Conservation (phyloP, 2,797 vertebrate genomes). For the Acanthurus leucopareius region DNA sequence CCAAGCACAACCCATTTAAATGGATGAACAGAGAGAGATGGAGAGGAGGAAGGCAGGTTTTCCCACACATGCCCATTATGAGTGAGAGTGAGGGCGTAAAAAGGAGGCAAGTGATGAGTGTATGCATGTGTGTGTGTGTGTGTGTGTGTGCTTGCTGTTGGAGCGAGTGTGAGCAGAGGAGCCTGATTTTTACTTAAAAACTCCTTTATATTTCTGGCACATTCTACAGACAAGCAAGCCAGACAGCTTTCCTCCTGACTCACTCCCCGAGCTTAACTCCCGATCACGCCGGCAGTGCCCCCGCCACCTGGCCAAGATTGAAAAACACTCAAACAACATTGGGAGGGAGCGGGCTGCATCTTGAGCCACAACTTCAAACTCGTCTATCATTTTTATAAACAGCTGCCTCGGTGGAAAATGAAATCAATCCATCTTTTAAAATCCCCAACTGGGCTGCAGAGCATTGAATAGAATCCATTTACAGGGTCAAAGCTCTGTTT, state of each 20-base stretch:
- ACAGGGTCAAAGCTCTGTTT: neutral
- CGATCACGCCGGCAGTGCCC: conserved; percentile 23
- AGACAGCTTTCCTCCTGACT: conserved; percentile 55
- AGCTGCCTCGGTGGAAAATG: conserved; percentile 40
- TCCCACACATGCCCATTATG: conserved; percentile 29
- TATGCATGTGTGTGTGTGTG: conserved; percentile 10
- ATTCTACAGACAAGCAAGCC: conserved; percentile 30
- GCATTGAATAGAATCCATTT: conserved; percentile 12
- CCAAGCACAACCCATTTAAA: conserved; percentile 37
- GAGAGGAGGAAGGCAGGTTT: conserved; percentile 24
- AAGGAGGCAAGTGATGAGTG: neutral
- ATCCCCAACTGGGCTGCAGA: conserved; percentile 5
- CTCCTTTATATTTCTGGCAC: conserved; percentile 52
- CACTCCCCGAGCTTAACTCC: conserved; percentile 49
- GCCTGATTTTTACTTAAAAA: conserved; percentile 53
- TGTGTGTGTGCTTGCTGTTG: conserved; percentile 5
- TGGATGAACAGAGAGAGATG: conserved; percentile 33
- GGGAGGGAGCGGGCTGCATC: conserved; percentile 48
- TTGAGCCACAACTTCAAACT: conserved; percentile 55
- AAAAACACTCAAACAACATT: conserved; percentile 69
- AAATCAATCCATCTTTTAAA: conserved; percentile 32
- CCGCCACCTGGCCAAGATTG: conserved; percentile 70
- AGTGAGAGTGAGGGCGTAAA: conserved; percentile 15
- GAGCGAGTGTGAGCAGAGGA: conserved; percentile 12
- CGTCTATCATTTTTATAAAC: conserved; percentile 49